Evolutionary conservation across 2,888 invertebrate species (phyloP).

Genomic region (Noctua janthina): DNA sequence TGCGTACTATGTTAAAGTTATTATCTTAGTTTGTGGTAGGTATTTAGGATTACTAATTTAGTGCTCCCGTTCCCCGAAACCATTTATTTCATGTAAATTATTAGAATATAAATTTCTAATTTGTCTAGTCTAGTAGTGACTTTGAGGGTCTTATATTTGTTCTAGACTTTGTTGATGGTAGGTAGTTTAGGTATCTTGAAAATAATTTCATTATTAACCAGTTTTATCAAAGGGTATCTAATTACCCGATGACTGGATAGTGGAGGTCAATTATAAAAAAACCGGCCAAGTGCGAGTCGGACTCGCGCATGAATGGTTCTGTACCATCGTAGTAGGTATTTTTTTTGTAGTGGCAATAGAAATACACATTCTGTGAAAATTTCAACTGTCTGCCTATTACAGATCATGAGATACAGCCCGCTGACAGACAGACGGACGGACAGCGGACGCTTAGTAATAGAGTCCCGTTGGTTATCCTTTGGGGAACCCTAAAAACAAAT

Average conservation of each 20-base stretch:
- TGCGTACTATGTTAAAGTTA: neutral
- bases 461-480: too few species aligned
- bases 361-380: too few species aligned
- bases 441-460: too few species aligned
- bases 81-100: neutral
- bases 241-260: neutral
- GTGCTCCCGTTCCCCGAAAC: neutral
- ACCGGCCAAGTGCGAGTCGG: too few species aligned
- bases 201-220: neutral
- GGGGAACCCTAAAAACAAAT: neutral
- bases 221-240: neutral
- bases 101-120: neutral
- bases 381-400: too few species aligned
- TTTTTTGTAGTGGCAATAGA: too few species aligned
- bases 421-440: too few species aligned
- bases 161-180: neutral
- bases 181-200: neutral
- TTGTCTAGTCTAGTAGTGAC: neutral
- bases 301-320: too few species aligned
- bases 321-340: too few species aligned
- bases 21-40: slow-evolving; percentile 4
- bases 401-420: too few species aligned
- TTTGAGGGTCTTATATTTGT: neutral
- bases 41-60: neutral
- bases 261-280: neutral